Base-by-base conservation (phyloP, 2,113 vertebrate genomes). In the Drymodes brunneopygia region DNA sequence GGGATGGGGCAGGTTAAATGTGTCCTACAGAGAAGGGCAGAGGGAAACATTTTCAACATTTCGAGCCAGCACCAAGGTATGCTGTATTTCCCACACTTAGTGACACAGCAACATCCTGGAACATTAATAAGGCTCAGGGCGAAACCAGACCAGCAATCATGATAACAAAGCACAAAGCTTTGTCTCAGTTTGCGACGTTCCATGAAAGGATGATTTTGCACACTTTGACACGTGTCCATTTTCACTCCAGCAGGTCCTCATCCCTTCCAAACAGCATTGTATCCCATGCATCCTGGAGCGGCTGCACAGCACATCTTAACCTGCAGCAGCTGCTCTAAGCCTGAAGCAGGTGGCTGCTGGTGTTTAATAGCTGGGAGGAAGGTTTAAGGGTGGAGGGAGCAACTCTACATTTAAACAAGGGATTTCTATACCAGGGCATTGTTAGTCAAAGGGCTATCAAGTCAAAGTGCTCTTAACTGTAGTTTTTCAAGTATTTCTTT, bases 401-500 rank as follows among this genome's bases (percentile, higher is more conserved):
- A 81, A 79, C 47, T 72, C 73, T 22, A 40, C 65, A 40, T 79
- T 72, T 75, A 79, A 93, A 90, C 40, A 48, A 85, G 57, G 70
- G 38, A 95, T 85, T 95, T 87, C 73, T 85, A 2, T 60, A 72
- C 35, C 28, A 82, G 58, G 64, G 45, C 38, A 38, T 16, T 84
- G 65, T 91, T 91, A 91, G 73, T 91, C 87, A 81, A 86, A 94
- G 50, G 36, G 35, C 64, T 83, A 48, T 65, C 33, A 58, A 92
- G 72, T 81, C 86, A 47, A 81, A 95, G 84, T 44, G 36, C 61
- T 89, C 81, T 94, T 90, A 94, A 96, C 94, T 75, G 70, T 25
- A 90, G 81, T 87, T 93, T 95, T 91, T 94, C 70, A 81, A 89
- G 81, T 87, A 91, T 60, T 94, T 94, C 81, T 87, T 50, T 61